Conservation (phyloP, 2,888 invertebrate genomes). For the Tortrix viridana region DNA sequence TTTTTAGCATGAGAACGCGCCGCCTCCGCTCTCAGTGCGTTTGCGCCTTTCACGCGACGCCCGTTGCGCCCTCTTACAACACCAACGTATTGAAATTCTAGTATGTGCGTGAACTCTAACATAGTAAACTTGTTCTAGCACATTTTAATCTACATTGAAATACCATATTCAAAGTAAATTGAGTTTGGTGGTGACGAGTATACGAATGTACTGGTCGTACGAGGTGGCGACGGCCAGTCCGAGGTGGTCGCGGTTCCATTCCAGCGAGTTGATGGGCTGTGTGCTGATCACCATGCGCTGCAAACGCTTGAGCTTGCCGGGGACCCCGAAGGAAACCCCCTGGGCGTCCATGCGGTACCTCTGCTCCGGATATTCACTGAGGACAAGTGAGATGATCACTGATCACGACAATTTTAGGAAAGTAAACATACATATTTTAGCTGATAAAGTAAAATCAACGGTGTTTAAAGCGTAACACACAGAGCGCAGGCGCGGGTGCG, state of each 20-base stretch:
- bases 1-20: too few species aligned
- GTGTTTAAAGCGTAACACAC: too few species aligned
- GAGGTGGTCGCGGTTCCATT: constrained; percentile 96
- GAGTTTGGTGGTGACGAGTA: constrained; percentile 94
- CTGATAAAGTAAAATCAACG: too few species aligned
- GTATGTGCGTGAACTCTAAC: too few species aligned
- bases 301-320: constrained; percentile 89
- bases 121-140: too few species aligned
- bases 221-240: constrained; percentile 95
- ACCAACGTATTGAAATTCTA: too few species aligned
- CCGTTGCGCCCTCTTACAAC: too few species aligned
- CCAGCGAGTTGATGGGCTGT: constrained; percentile 94
- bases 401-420: too few species aligned
- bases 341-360: constrained; percentile 88
- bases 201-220: constrained; percentile 95
- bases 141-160: neutral
- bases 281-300: constrained; percentile 92
- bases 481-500: too few species aligned
- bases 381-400: constrained; percentile 25
- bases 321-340: constrained; percentile 89
- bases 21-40: too few species aligned
- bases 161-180: constrained; percentile 84
- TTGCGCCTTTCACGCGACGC: too few species aligned
- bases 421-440: too few species aligned
- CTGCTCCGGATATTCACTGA: constrained; percentile 89